Base-by-base conservation (phyloP, 2,113 vertebrate genomes). In the Platichthys stellatus region DNA sequence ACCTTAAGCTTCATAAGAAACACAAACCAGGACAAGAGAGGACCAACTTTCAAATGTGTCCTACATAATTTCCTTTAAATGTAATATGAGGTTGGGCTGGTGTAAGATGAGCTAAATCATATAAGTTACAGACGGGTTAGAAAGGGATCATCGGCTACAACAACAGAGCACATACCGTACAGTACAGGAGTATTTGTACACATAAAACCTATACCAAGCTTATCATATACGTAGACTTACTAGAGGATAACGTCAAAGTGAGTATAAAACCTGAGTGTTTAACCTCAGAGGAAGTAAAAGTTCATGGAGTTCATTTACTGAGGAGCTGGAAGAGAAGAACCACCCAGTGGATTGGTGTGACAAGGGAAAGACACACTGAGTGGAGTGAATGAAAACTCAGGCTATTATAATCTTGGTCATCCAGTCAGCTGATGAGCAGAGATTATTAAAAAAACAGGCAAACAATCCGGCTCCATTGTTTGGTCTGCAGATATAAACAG, bases 391-490 rank as follows among this genome's bases (percentile, higher is more conserved):
- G 73, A 88, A 76, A 89, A 86, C 83, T 59, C 65, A 38, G 61
- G 70, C 73, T 81, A 82, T 91, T 91, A 88, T 79, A 87, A 87
- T 85, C 75, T 70, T 87, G 75, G 82, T 84, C 87, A 82, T 82
- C 75, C 56, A 80, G 88, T 93, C 90, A 92, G 84, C 88, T 92
- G 91, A 92, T 87, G 83, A 87, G 81, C 80, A 82, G 65, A 86
- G 72, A 86, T 90, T 74, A 72, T 75, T 78, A 35, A 61, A 61
- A 60, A 35, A 87, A 81, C 54, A 75, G 73, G 70, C 70, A 74
- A 87, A 92, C 89, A 92, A 91, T 90, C 83, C 3, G n/a, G 47
- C 49, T 31, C 84, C 82, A 87, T 90, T 91, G 91, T 90, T 90
- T 82, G 73, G 73, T 81, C 56, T 77, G 58, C 61, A 73, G 82